phyloP scores from a whole-genome alignment of 2,113 vertebrate genomes.

The Phrynosoma blainvillii region DNA sequence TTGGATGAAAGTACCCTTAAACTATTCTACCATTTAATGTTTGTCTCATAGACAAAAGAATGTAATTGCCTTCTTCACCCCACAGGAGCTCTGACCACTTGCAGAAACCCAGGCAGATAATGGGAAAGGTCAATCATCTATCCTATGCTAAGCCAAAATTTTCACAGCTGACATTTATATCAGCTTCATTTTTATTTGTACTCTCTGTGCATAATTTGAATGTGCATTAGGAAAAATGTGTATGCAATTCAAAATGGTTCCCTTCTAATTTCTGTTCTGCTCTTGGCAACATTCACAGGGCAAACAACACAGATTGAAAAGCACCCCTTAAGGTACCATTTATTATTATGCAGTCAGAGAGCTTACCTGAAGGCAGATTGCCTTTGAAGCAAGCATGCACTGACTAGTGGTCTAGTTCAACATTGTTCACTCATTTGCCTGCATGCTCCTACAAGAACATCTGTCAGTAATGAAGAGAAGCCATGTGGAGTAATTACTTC shows the following conservation, averaged over 20 bases:
- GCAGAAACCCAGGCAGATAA: conserved; percentile 27
- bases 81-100: conserved; percentile 37
- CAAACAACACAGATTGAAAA: no score
- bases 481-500: background rate
- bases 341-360: background rate
- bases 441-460: background rate
- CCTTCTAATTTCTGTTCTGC: background rate
- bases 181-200: background rate
- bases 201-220: background rate
- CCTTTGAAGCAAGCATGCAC: background rate
- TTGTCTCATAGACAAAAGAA: conserved; percentile 38
- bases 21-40: conserved; percentile 54
- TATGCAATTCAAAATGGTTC: background rate
- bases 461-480: background rate
- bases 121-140: background rate
- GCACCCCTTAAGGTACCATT: no score
- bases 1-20: conserved; percentile 36
- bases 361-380: background rate
- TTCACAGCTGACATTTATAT: background rate
- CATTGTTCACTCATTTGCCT: no score
- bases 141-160: background rate
- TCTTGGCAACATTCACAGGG: background rate
- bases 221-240: background rate
- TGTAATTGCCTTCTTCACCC: conserved; percentile 35
- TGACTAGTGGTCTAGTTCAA: background rate